Percentiles rank a stretch among this genome's conserved stretches.
Evolutionary conservation across 2,113 vertebrate genomes (phyloP).

Genomic region (Melanotaenia duboulayi): DNA sequence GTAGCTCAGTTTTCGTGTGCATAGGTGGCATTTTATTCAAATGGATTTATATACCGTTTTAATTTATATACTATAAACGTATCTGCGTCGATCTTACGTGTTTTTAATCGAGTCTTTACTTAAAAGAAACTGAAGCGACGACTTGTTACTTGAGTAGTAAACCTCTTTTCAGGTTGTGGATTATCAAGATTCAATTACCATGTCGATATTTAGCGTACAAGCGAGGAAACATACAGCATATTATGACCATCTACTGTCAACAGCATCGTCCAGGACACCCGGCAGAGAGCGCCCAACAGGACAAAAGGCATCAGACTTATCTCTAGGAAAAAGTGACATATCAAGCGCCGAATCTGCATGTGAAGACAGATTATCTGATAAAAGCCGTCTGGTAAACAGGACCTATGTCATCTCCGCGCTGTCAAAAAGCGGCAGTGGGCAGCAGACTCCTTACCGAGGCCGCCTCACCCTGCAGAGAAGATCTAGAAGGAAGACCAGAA

Average conservation of each 20-base stretch:
- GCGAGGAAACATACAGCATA: constrained; percentile 70
- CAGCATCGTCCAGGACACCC: constrained; percentile 43
- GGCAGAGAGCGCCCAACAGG: constrained; percentile 20
- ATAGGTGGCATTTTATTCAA: neutral
- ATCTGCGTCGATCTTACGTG: neutral
- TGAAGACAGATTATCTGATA: constrained; percentile 56
- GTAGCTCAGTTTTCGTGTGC: neutral
- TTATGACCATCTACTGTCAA: constrained; percentile 69
- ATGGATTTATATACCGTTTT: neutral
- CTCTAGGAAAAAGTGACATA: neutral
- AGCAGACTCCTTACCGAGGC: constrained; percentile 47
- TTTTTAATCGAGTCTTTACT: neutral
- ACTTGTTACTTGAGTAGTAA: neutral
- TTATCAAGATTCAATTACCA: constrained; percentile 23
- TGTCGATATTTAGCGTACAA: constrained; percentile 75
- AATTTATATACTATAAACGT: neutral
- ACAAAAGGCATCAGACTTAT: constrained; percentile 19
- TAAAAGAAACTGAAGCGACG: neutral
- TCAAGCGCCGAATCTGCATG: constrained; percentile 49
- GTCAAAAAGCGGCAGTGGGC: constrained; percentile 64
- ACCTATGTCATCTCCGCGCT: constrained; percentile 86
- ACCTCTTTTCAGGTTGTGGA: neutral
- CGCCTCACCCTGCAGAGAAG: constrained; percentile 85
- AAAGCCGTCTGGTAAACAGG: constrained; percentile 79
- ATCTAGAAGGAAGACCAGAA: constrained; percentile 71